These are phyloP conservation scores for Drosophila pseudoananassae DNA, from an alignment of 1,140 invertebrate genomes.

Conservation along the genomic window DNA sequence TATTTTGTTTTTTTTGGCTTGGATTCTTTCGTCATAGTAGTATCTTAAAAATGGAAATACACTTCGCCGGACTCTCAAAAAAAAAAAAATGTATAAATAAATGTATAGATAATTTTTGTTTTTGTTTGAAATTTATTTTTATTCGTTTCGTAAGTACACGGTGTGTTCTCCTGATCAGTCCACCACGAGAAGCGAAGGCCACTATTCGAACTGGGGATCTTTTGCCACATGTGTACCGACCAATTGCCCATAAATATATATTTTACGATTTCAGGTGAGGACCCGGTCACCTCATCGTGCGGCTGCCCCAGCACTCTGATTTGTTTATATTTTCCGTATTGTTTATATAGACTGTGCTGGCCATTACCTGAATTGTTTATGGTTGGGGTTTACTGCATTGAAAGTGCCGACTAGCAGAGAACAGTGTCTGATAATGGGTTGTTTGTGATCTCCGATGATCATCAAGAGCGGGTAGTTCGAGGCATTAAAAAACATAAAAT, in stretches of 20 bases:
- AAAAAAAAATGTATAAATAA: conserved; percentile 49
- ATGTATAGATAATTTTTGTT: conserved; percentile 21
- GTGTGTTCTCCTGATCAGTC: background rate
- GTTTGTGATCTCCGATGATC: conserved; percentile 8
- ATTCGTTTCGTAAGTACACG: conserved; percentile 13
- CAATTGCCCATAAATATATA: conserved; percentile 32
- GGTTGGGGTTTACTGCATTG: conserved; percentile 25
- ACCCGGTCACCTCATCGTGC: conserved; percentile 2
- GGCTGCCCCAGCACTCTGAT: background rate
- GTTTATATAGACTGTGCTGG: conserved; percentile 33
- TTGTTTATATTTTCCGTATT: conserved; percentile 35
- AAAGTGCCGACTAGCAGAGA: conserved; percentile 13
- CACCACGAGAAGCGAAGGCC: background rate
- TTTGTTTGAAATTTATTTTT: conserved; percentile 30
- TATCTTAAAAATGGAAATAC: conserved; percentile 32
- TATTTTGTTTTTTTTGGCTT: conserved; percentile 3
- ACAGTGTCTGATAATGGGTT: background rate
- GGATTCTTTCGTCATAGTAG: conserved; percentile 7
- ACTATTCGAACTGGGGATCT: background rate
- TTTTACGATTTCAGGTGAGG: conserved; percentile 21
- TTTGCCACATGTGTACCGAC: conserved; percentile 21
- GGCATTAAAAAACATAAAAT: background rate
- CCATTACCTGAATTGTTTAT: conserved; percentile 35
- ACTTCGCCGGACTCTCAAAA: conserved; percentile 36
- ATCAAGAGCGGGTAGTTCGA: no score